Conservation (phyloP, 1,140 invertebrate species). For the Brachionus rotundiformis region DNA sequence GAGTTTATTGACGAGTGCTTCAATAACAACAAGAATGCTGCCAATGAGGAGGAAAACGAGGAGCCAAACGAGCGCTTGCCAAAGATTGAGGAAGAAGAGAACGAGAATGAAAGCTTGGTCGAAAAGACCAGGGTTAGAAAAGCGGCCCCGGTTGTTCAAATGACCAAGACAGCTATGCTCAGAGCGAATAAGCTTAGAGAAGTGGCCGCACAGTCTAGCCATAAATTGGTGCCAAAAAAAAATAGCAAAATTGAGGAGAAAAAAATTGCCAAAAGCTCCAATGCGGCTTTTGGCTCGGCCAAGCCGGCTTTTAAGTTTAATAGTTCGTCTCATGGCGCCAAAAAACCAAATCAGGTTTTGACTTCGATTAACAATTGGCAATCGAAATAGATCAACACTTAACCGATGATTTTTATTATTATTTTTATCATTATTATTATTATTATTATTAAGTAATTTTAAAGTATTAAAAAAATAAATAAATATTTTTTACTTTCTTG, state of each 20-base stretch:
- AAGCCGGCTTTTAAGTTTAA: not conserved
- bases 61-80: not conserved
- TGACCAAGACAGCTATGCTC: conserved; percentile 20
- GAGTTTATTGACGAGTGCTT: conserved; percentile 29
- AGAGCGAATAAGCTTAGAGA: not conserved
- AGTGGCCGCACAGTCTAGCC: not conserved
- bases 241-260: not conserved
- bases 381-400: not conserved
- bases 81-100: conserved; percentile 11
- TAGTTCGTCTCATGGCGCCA: not conserved
- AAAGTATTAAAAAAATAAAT: not conserved
- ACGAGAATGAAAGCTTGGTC: not conserved
- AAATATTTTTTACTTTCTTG: not conserved
- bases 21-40: not conserved
- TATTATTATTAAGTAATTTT: not conserved
- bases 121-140: not conserved
- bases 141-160: conserved; percentile 2
- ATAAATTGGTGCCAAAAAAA: too few species aligned
- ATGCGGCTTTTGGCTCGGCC: not conserved
- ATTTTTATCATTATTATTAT: conserved; percentile 3
- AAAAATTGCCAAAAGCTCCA: not conserved
- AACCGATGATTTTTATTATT: conserved; percentile 23
- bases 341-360: conserved; percentile 7
- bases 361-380: conserved; percentile 35
- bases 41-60: conserved; percentile 6